Base-by-base conservation (phyloP, 2,113 vertebrate species). In the Planiliza haematocheilus region DNA sequence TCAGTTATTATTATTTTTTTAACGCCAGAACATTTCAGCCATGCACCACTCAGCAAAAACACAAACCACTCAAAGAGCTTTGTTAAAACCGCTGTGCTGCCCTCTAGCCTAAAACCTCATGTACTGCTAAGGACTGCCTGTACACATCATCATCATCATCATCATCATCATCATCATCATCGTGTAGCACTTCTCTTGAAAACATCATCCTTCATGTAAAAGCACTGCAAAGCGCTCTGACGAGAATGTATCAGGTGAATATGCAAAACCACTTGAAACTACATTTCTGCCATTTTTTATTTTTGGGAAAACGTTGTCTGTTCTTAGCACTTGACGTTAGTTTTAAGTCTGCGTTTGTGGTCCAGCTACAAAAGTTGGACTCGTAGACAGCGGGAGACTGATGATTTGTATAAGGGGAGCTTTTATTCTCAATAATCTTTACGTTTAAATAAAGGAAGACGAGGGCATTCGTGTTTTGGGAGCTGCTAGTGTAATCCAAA, bases 21-120 rank as follows among this genome's bases (percentile, higher is more conserved):
- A 38, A 72, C 38, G 69, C 58, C 78, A 4, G 21, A 87, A 84
- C 88, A 91, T 89, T 91, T 92, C 88, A 89, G 45, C 72, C 60
- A 14, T 45, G 38, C 51, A 50, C 16, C 7, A 51, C n/a, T 74
- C 57, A 3, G 57, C 42, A 75, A 63, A 75, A 81, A 70, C 34
- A 14, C 53, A 73, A 57, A 80, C 79, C 75, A 85, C 75, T 83
- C 58, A 79, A 55, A 58, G 55, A n/a, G n/a, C n/a, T 62, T 20
- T 45, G 36, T 65, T 38, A 37, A 42, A 57, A 71, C n/a, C 1
- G 36, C 64, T 84, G 59, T 74, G 74, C 85, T 84, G 87, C 83
- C 85, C 79, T 84, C 89, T 85, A 77, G 82, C 79, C 42, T 66
- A 38, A 43, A 38, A 53, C 17, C 52, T 2, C n/a, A 42, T 68